Base-by-base conservation (phyloP, 2,113 vertebrate genomes). In the Aldabrachelys gigantea region DNA sequence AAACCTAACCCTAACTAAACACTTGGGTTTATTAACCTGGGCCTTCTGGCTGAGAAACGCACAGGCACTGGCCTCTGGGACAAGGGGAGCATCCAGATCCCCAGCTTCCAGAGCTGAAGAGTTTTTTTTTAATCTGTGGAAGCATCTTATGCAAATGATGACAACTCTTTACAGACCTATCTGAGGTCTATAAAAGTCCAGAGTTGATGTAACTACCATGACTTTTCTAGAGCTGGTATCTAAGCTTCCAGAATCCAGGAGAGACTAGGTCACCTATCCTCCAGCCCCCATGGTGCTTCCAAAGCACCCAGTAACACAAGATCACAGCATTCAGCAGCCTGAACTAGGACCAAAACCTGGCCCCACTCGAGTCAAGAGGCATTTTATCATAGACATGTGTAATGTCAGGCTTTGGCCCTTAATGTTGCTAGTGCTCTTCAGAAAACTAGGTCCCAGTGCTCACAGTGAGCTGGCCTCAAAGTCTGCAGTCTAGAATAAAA, bases 11-110 rank as follows among this genome's bases (percentile, higher is more conserved):
- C 52, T 59, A 79, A 75, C 1, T 47, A 54, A 89, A 84, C 89
- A 69, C 35, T 56, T 0, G 0, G 49, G 0, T 2, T 80, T 17
- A 50, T 13, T 69, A 52, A 25, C 38, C 24, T 41, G 12, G 49
- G 49, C 25, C 29, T 7, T 62, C 17, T n/a, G 16, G n/a, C 41
- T 82, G 72, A 50, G 14, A 65, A 82, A 95, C 3, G 11, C 2
- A 0, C 19, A 1, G 1, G 47, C 8, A 31, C 10, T 8, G 49
- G 53, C 21, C 31, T 57, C 38, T 5, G 10, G 35, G 27, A 25
- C 4, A n/a, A 95, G 49, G 52, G 54, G 79, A 12, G 80, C 56
- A 53, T 4, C 8, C 84, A 89, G 27, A 82, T 25, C 17, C 17
- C 1, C 56, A 53, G 56, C 27, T 91, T 2, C 5, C 78, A 69